Conservation (phyloP, 2,888 invertebrate genomes). For the Yponomeuta malinellus region DNA sequence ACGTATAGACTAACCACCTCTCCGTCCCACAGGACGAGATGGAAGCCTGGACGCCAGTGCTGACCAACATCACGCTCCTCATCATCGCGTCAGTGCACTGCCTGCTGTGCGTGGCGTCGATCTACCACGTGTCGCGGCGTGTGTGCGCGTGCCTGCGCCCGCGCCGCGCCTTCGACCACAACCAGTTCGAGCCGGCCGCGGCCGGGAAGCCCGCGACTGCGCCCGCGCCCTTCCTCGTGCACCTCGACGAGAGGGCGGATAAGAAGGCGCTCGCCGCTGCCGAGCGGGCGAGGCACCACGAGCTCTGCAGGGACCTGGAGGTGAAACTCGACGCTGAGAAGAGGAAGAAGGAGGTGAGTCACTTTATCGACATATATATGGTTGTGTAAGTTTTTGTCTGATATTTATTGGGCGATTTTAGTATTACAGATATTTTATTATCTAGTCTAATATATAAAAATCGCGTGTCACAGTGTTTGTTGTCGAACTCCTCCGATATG, state of each 20-base stretch:
- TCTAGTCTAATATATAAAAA: too few relatives aligned
- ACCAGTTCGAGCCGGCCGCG: conserved; percentile 65
- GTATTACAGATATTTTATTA: too few relatives aligned
- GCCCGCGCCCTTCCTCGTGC: conserved; percentile 45
- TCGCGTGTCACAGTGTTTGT: too few relatives aligned
- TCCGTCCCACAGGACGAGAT: conserved; percentile 57
- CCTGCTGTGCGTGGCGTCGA: conserved; percentile 66
- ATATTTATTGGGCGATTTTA: too few relatives aligned
- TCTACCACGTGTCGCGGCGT: conserved; percentile 71
- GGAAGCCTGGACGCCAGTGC: conserved; percentile 76
- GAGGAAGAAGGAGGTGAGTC: conserved; percentile 44
- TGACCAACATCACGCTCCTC: conserved; percentile 78
- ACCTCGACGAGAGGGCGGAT: conserved; percentile 46
- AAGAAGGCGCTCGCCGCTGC: conserved; percentile 35
- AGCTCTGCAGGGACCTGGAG: conserved; percentile 59
- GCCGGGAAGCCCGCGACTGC: conserved; percentile 32
- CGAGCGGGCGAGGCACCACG: conserved; percentile 43
- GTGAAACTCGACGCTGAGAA: conserved; percentile 49
- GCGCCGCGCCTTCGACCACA: conserved; percentile 66
- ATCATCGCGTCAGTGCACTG: conserved; percentile 76
- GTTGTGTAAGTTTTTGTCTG: too few relatives aligned
- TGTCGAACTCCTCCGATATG: too few relatives aligned
- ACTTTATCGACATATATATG: neutral
- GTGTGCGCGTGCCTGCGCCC: conserved; percentile 75
- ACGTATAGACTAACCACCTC: too few relatives aligned